Base-by-base conservation (phyloP, 2,113 vertebrate species). In the Actinemys pallida region DNA sequence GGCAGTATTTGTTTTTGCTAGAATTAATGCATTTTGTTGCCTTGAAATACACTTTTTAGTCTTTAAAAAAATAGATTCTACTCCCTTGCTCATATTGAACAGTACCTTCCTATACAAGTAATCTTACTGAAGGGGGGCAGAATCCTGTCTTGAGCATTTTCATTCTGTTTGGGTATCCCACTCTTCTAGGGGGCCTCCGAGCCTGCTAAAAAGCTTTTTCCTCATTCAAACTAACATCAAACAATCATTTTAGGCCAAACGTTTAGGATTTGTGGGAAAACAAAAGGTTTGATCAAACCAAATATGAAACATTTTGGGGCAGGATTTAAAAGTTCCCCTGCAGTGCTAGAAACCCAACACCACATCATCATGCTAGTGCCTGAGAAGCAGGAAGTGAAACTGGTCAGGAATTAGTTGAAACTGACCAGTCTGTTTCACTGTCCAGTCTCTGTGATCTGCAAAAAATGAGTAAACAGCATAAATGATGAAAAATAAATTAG, bases 271-370 rank as follows among this genome's bases (percentile, higher is more conserved):
- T 49, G 47, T 80, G 27, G 4, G 42, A 57, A 88, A 85, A 83
- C 8, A 86, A 47, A 10, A 1, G 69, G 75, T 95, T 92, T 93
- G 52, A 5, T 47, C 83, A 92, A 89, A 96, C 65, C 76, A 81
- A 89, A 83, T 14, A 72, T 52, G 0, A 47, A 78, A 78, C 22
- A 45, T 78, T 78, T 78, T 42, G 3, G 75, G 75, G 25, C 2
- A 7, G 75, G 75, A 42, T 78, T 45, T 78, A 78, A 27, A 47
- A 45, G 24, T 78, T 45, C 39, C 42, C 12, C 22, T 47, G 42
- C 24, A 2, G 6, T 8, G 72, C 72, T 45, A 10, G 39, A 76
- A 76, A 42, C 39, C 22, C 72, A 76, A 22, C 24, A 7, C 20
- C 20, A 6, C 39, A 12, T 22, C 42, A 13, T n/a, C 20, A 25